Conservation (phyloP, 2,888 invertebrate species). For the Orthonychiurus folsomi region DNA sequence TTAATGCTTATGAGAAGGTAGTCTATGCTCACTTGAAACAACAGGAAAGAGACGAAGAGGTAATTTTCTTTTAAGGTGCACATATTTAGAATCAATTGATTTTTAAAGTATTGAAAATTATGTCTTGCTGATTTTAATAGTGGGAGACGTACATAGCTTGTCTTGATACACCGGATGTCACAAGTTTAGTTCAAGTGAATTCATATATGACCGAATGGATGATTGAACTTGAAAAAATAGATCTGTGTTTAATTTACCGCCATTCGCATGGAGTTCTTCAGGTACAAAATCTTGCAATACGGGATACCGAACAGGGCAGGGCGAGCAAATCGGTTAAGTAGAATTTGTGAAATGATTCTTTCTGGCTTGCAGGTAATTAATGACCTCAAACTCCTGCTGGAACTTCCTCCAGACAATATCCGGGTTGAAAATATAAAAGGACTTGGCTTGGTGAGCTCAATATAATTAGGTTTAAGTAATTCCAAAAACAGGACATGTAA, state of each 20-base stretch:
- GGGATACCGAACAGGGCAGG: too few relatives aligned
- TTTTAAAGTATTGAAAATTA: too few relatives aligned
- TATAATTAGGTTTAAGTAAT: not conserved
- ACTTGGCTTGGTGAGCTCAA: conserved; percentile 5
- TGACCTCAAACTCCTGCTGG: conserved; percentile 10
- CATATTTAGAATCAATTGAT: not conserved
- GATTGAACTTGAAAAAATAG: not conserved
- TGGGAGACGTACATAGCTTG: conserved; percentile 13
- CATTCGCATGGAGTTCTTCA: not conserved
- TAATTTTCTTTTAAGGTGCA: not conserved
- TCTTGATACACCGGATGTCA: not conserved
- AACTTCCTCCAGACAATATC: conserved; percentile 8
- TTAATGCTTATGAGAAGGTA: conserved; percentile 8
- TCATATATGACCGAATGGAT: conserved; percentile 11
- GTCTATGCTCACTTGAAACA: not conserved
- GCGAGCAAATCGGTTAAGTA: too few relatives aligned
- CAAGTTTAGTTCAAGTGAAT: conserved; percentile 6
- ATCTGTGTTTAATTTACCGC: too few relatives aligned
- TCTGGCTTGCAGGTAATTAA: conserved; percentile 4
- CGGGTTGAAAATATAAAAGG: conserved; percentile 4
- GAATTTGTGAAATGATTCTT: too few relatives aligned
- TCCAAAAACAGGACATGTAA: not conserved
- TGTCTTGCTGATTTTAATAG: too few relatives aligned
- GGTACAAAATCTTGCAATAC: too few relatives aligned
- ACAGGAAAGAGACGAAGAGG: not conserved